phyloP scores from a whole-genome alignment of 2,888 invertebrate species.

The Pollenia griseotomentosa region DNA sequence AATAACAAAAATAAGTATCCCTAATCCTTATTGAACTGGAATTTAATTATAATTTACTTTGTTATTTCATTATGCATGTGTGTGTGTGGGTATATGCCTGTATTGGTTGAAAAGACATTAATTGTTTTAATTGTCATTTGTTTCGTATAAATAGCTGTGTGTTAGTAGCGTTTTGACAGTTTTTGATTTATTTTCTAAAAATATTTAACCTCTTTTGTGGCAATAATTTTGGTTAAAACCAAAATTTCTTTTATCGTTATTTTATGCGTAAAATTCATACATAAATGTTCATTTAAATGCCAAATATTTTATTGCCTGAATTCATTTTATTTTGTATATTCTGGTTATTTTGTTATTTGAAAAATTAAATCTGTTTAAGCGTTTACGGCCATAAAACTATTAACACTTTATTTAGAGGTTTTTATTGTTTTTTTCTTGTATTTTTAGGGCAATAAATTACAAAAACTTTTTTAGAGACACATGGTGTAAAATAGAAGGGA shows the following conservation, averaged over 20 bases:
- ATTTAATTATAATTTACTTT: constrained; percentile 68
- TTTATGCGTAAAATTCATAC: constrained; percentile 51
- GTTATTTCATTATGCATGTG: constrained; percentile 13
- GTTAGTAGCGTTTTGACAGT: constrained; percentile 41
- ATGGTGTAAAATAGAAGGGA: constrained; percentile 26
- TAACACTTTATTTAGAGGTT: constrained; percentile 61
- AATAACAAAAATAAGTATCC: constrained; percentile 5
- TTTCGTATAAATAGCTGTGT: not conserved
- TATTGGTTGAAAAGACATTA: constrained; percentile 48
- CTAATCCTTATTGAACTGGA: constrained; percentile 64
- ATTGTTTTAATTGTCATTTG: constrained; percentile 68
- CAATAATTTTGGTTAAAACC: not conserved
- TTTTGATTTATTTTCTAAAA: constrained; percentile 59
- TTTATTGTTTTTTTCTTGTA: not conserved
- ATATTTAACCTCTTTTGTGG: not conserved
- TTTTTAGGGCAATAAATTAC: constrained; percentile 53
- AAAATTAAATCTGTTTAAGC: constrained; percentile 39
- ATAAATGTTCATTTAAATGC: constrained; percentile 35
- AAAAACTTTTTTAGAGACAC: constrained; percentile 3
- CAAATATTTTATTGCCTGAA: constrained; percentile 32
- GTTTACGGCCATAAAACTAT: constrained; percentile 62
- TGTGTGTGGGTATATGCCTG: not conserved
- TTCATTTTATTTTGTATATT: constrained; percentile 34
- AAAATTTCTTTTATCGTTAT: constrained; percentile 55
- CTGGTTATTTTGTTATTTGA: not conserved